A percentile compares a stretch with the other conserved stretches of the same genome.
phyloP scores from a whole-genome alignment of 2,888 invertebrate genomes.

The Neocrepidodera transversa region DNA sequence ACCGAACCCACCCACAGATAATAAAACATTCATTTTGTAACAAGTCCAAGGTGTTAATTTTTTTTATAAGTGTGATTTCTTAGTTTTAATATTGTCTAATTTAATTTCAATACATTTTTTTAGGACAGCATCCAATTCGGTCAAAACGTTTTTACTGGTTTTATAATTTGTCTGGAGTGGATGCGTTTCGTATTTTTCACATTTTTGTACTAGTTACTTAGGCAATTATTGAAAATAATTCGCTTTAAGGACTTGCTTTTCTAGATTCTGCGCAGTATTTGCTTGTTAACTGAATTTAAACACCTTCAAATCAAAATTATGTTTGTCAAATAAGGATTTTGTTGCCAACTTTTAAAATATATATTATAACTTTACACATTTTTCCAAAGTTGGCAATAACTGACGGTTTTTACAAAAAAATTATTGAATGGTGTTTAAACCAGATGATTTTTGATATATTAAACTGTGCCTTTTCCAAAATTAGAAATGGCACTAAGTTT shows the following conservation, averaged over 20 bases:
- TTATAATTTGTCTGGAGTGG: slow-evolving; percentile 7
- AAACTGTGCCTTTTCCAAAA: slow-evolving; percentile 55
- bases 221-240: slow-evolving; percentile 59
- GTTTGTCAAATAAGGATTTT: too few species aligned
- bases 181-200: slow-evolving; percentile 28
- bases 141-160: slow-evolving; percentile 1
- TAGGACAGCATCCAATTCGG: background rate
- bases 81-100: slow-evolving; percentile 5
- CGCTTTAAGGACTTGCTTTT: slow-evolving; percentile 55
- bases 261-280: slow-evolving; percentile 29
- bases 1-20: too few species aligned
- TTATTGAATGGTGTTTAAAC: slow-evolving; percentile 19
- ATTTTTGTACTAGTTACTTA: slow-evolving; percentile 54
- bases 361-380: too few species aligned
- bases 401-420: too few species aligned
- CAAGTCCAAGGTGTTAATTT: too few species aligned
- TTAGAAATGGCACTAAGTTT: slow-evolving; percentile 53
- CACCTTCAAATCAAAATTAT: background rate
- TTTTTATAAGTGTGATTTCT: slow-evolving; percentile 28
- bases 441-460: slow-evolving; percentile 38
- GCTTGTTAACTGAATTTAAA: slow-evolving; percentile 31
- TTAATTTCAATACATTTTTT: slow-evolving; percentile 37
- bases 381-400: too few species aligned
- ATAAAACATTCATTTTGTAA: too few species aligned
- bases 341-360: too few species aligned